These are phyloP conservation scores for Pristis pectinata DNA, from an alignment of 2,797 vertebrate genomes.

Conservation along the genomic window DNA sequence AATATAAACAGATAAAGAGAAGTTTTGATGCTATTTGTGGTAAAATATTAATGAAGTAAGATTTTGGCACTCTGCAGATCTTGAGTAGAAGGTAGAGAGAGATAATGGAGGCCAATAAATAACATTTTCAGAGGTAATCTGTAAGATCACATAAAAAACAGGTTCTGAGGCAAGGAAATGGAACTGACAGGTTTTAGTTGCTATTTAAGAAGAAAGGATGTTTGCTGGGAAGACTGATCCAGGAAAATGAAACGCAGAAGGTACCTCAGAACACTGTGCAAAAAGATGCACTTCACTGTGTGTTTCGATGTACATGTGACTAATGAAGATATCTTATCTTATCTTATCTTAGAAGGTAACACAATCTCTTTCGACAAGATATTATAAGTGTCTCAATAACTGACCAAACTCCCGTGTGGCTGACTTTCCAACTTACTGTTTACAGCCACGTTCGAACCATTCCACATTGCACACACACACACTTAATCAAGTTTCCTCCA, in stretches of 20 bases:
- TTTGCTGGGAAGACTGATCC: too few species aligned
- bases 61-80: not conserved
- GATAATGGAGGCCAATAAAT: not conserved
- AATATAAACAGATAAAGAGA: not conserved
- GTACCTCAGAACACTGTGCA: too few species aligned
- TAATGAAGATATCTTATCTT: too few species aligned
- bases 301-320: too few species aligned
- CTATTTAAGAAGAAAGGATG: not conserved
- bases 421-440: not conserved
- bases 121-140: not conserved
- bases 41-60: not conserved
- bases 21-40: not conserved
- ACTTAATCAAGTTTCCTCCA: not conserved
- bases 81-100: not conserved
- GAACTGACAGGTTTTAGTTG: not conserved
- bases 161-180: not conserved
- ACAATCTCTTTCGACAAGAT: not conserved
- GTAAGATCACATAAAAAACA: not conserved
- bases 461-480: not conserved
- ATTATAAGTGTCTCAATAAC: not conserved
- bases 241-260: not conserved
- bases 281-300: too few species aligned
- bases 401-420: not conserved
- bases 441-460: not conserved
- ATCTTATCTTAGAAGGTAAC: too few species aligned